Conservation (phyloP, 2,888 invertebrate genomes). For the Aphidius colemani region DNA sequence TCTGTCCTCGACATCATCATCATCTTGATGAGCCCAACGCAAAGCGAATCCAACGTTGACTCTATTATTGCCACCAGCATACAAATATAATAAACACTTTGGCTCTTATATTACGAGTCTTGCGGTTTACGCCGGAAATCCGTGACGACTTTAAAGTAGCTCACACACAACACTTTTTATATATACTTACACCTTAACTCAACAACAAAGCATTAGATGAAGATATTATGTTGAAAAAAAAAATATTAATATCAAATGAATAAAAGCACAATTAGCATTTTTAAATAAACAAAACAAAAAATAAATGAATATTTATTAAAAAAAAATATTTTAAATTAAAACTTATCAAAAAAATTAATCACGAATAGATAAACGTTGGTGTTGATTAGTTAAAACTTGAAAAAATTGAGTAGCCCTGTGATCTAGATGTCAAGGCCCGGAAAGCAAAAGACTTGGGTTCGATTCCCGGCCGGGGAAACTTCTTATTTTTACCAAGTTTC, state of each 20-base stretch:
- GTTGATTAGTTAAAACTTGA: too few relatives aligned
- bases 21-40: conserved; percentile 22
- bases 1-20: background rate
- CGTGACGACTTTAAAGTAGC: conserved; percentile 24
- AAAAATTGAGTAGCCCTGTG: too few relatives aligned
- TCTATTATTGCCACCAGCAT: conserved; percentile 15
- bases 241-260: too few relatives aligned
- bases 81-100: background rate
- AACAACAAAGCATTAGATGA: background rate
- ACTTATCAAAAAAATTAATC: too few relatives aligned
- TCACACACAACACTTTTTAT: conserved; percentile 5
- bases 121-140: background rate
- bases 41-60: conserved; percentile 2
- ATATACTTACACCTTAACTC: background rate
- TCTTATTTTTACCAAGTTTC: too few relatives aligned
- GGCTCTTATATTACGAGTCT: conserved; percentile 10
- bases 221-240: background rate
- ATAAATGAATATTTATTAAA: conserved; percentile 20
- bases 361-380: too few relatives aligned
- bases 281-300: conserved; percentile 7
- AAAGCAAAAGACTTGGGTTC: too few relatives aligned
- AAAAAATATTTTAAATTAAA: too few relatives aligned
- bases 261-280: too few relatives aligned
- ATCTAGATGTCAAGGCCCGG: too few relatives aligned
- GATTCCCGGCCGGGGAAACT: too few relatives aligned